Evolutionary conservation across 2,113 vertebrate genomes (phyloP).

Genomic region (Zapus hudsonius): DNA sequence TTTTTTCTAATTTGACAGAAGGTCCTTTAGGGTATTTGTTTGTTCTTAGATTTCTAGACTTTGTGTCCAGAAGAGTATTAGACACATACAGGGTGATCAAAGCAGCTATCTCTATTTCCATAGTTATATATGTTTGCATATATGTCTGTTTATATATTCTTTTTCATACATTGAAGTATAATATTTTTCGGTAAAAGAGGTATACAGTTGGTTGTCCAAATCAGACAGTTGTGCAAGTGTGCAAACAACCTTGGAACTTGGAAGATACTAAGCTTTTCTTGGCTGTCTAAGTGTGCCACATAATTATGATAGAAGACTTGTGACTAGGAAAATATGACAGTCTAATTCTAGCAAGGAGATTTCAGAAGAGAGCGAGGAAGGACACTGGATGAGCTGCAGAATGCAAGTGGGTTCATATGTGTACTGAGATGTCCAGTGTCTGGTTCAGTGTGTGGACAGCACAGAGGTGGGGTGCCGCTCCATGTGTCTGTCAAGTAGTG

Average conservation of each 20-base stretch:
- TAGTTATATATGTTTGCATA: too few relatives aligned
- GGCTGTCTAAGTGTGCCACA: background rate
- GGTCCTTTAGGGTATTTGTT: background rate
- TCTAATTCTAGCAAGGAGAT: background rate
- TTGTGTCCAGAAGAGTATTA: background rate
- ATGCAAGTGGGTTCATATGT: background rate
- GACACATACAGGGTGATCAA: background rate
- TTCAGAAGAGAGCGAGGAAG: background rate
- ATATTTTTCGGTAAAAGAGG: slow-evolving; percentile 7
- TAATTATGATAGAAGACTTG: background rate
- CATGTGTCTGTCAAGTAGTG: background rate
- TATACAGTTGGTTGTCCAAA: background rate
- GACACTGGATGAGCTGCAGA: background rate
- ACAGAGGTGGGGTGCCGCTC: background rate
- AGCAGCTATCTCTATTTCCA: background rate
- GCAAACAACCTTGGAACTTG: background rate
- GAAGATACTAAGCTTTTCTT: background rate
- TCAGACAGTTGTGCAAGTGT: background rate
- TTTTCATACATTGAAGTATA: background rate
- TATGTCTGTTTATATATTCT: background rate
- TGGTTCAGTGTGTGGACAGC: background rate
- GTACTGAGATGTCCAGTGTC: background rate
- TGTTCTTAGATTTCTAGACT: slow-evolving; percentile 28
- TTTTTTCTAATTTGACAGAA: slow-evolving; percentile 20
- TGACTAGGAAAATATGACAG: background rate